Conservation (phyloP, 2,113 vertebrate species). For the Solea senegalensis region DNA sequence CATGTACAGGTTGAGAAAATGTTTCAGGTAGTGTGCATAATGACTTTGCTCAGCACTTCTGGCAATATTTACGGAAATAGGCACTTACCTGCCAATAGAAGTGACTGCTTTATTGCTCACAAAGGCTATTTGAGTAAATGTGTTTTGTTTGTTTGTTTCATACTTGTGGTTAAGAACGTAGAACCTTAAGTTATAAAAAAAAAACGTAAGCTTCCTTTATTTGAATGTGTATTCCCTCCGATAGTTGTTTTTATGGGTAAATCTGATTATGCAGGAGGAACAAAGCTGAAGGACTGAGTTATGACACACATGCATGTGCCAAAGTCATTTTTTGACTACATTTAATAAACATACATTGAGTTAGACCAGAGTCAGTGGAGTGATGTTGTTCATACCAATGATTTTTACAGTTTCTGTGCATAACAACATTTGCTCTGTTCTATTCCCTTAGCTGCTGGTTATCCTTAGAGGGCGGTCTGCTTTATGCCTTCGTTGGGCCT, state of each 20-base stretch:
- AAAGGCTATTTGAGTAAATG: constrained; percentile 31
- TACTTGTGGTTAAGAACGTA: background rate
- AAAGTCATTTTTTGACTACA: too few species aligned
- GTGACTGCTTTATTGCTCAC: constrained; percentile 25
- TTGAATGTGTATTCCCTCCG: too few species aligned
- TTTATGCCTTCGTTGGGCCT: constrained; percentile 94
- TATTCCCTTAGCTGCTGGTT: constrained; percentile 88
- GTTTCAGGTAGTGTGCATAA: constrained; percentile 49
- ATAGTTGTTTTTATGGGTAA: too few species aligned
- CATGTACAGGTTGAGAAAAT: constrained; percentile 30
- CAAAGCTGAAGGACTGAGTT: too few species aligned
- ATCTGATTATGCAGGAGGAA: too few species aligned
- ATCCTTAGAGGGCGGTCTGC: constrained; percentile 91
- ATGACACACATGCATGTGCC: too few species aligned
- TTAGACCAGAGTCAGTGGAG: constrained; percentile 6
- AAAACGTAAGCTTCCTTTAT: background rate
- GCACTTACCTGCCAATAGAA: constrained; percentile 16
- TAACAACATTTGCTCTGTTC: background rate
- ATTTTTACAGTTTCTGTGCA: background rate
- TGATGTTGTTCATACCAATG: constrained; percentile 5
- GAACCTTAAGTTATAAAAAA: too few species aligned
- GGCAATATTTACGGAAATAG: constrained; percentile 45
- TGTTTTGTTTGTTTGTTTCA: constrained; percentile 16
- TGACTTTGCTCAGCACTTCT: constrained; percentile 30
- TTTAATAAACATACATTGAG: too few species aligned